These are phyloP conservation scores for Pycnomerus fuliginosus DNA, from an alignment of 2,888 invertebrate species.

Conservation along the genomic window DNA sequence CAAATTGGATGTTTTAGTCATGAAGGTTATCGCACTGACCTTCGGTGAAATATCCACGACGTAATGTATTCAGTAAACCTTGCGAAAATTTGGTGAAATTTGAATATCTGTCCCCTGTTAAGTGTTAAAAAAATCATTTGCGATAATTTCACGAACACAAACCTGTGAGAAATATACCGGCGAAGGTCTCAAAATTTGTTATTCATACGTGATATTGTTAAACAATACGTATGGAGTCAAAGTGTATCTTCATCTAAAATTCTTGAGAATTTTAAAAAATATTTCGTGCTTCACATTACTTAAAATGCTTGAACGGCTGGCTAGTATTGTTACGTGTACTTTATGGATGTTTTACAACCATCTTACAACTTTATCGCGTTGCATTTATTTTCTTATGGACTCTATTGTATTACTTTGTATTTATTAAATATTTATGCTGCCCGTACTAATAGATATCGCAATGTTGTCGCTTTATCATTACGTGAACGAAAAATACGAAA, in stretches of 20 bases:
- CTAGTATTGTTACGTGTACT: slow-evolving; percentile 33
- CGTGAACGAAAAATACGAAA: background rate
- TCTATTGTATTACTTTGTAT: slow-evolving; percentile 18
- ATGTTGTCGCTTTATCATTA: background rate
- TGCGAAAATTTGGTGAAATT: slow-evolving; percentile 30
- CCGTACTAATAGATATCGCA: slow-evolving; percentile 9
- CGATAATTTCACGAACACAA: slow-evolving; percentile 10
- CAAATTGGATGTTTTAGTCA: slow-evolving; percentile 3
- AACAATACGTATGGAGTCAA: slow-evolving; percentile 43
- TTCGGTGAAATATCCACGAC: slow-evolving; percentile 36
- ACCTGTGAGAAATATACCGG: background rate
- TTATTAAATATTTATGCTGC: slow-evolving; percentile 11
- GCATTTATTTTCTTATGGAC: slow-evolving; percentile 27
- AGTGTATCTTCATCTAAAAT: slow-evolving; percentile 49
- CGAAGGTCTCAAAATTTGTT: slow-evolving; percentile 36
- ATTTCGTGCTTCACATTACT: slow-evolving; percentile 43
- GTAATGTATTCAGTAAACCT: slow-evolving; percentile 31
- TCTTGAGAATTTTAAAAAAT: slow-evolving; percentile 40
- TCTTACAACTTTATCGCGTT: slow-evolving; percentile 36
- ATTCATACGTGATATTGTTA: slow-evolving; percentile 42
- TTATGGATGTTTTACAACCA: slow-evolving; percentile 32
- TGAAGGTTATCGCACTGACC: slow-evolving; percentile 40
- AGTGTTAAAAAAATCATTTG: slow-evolving; percentile 8
- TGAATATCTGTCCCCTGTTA: slow-evolving; percentile 30
- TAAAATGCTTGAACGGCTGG: slow-evolving; percentile 34